Evolutionary conservation across 1,140 invertebrate genomes (phyloP), one percentile per base, ranked within the genome.

Genomic region (Cecropterus lyciades): DNA sequence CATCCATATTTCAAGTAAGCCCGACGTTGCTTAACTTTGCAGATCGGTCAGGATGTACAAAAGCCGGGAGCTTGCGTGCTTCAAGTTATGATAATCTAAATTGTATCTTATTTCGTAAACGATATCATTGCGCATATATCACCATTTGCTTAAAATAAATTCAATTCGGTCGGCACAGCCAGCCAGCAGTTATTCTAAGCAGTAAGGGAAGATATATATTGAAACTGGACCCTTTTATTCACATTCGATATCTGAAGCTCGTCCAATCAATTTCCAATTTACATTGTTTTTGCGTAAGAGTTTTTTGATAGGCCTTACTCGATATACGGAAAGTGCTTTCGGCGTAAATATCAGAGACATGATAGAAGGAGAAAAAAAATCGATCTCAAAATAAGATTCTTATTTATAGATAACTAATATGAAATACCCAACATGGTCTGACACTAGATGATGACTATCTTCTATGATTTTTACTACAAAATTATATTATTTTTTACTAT

Each of bases 241-340:
- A 10, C 56, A 15, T 59, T 59, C 13, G 3, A 13, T 59, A 30
- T 46, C 20, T 46, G 42, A 24, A 40, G 10, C 24, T 24, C 11
- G 42, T 59, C 20, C 24, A 42, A 59, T 59, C 55, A 59, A 59
- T 59, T 59, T 46, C 55, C 13, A 59, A 59, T 59, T 59, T 30
- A 59, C 55, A 59, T 59, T 59, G 55, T 59, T 30, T 59, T 59
- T 14, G 55, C 55, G 13, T 46, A 30, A 46, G 40, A 24, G 20
- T 46, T 8, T 24, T 59, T 14, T 46, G 17, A 59, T 16, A 17
- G 42, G n/a, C 20, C 43, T 30, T 46, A 46, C 55, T 59, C 42
- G 42, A 59, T 59, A 59, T 59, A 46, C 33, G 9, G 14, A 37
- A 33, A 30, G 9, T 8, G 30, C 30, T 8, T 9, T 10, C n/a